Percentiles rank a stretch among this genome's conserved stretches.
These are phyloP conservation scores for Whitmania pigra DNA, from an alignment of 1,140 invertebrate genomes.

Conservation along the genomic window DNA sequence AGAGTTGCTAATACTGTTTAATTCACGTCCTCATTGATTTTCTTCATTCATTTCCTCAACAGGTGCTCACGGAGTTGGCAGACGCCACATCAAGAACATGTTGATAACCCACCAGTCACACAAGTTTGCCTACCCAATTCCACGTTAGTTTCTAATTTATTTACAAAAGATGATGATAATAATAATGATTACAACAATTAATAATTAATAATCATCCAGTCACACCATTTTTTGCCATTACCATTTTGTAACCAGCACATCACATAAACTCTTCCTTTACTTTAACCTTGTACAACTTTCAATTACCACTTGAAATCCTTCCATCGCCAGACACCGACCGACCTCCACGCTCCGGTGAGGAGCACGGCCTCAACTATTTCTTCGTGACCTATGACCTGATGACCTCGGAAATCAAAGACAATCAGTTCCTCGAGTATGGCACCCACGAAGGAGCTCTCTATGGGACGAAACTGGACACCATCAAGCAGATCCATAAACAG, in stretches of 20 bases:
- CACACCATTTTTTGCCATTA: too few relatives aligned
- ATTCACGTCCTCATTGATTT: background rate
- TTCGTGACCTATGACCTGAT: constrained; percentile 96
- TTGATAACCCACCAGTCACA: constrained; percentile 85
- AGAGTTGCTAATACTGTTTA: background rate
- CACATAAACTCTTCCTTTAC: too few relatives aligned
- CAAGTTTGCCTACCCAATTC: constrained; percentile 93
- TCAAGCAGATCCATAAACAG: constrained; percentile 83
- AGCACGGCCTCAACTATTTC: constrained; percentile 94
- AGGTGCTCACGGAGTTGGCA: constrained; percentile 77
- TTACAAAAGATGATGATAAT: background rate
- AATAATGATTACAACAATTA: background rate
- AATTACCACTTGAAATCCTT: background rate
- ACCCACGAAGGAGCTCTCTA: constrained; percentile 98
- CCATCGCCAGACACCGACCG: constrained; percentile 76
- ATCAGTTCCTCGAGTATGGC: constrained; percentile 98
- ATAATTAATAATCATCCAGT: too few relatives aligned
- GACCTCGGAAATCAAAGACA: constrained; percentile 94
- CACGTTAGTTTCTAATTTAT: constrained; percentile 59
- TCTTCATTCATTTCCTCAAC: constrained; percentile 34
- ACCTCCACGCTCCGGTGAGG: constrained; percentile 80
- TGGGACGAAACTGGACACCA: constrained; percentile 94
- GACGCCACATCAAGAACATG: constrained; percentile 91
- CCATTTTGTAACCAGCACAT: too few relatives aligned
- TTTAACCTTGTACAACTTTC: too few relatives aligned